These are phyloP conservation scores for Bucco capensis DNA, from an alignment of 2,113 vertebrate genomes.

Conservation along the genomic window DNA sequence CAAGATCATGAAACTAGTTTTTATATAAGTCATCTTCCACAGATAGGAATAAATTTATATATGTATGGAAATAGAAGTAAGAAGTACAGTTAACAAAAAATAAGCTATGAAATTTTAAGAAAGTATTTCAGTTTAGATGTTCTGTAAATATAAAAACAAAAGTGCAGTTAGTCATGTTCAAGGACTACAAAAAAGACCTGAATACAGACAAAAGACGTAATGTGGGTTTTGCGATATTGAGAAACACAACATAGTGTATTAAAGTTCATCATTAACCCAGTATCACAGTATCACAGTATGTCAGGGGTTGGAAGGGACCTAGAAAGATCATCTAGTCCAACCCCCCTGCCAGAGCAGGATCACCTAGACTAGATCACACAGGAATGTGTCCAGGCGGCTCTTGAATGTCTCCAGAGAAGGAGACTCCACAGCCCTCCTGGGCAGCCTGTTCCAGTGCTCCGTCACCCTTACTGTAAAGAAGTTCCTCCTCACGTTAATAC, in stretches of 20 bases:
- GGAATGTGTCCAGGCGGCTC: too few species aligned
- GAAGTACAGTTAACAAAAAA: background rate
- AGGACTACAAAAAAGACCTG: background rate
- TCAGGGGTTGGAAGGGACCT: too few species aligned
- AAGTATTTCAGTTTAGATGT: background rate
- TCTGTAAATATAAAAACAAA: background rate
- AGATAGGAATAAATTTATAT: background rate
- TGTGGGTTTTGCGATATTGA: background rate
- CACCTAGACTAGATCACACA: too few species aligned
- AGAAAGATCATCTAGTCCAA: too few species aligned
- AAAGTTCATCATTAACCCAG: background rate
- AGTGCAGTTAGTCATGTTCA: background rate
- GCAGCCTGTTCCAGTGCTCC: too few species aligned
- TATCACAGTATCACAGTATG: too few species aligned
- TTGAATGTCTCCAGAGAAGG: too few species aligned
- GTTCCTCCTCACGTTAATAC: too few species aligned
- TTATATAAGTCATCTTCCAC: background rate
- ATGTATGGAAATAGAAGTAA: background rate
- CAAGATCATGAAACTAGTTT: background rate
- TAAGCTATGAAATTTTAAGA: background rate
- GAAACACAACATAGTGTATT: background rate
- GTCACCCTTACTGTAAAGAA: too few species aligned
- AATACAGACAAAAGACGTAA: background rate
- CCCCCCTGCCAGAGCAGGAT: too few species aligned
- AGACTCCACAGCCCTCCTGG: too few species aligned